Evolutionary conservation across 2,888 invertebrate species (phyloP), one percentile per base, ranked within the genome.

Genomic region (Lycia hirtaria): DNA sequence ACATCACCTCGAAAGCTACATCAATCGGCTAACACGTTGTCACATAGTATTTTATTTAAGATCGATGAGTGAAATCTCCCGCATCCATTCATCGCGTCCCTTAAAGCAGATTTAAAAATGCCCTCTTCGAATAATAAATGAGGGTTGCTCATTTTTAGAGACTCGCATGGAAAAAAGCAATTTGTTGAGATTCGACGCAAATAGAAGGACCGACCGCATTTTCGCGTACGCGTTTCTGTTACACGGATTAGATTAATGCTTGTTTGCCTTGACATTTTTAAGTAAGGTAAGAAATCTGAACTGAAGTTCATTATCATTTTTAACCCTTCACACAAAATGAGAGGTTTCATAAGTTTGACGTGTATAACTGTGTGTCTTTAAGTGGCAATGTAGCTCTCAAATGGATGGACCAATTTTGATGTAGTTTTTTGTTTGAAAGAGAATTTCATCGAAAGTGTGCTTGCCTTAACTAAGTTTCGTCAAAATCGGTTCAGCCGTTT

Each of bases 111-210:
- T 64, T 67, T 62, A 64, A 62, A 67, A 65, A 62, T 61, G 56
- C 32, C 54, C 60, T 45, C 41, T 44, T 53, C 52, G 58, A 56
- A 64, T 64, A 67, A 65, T 59, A 65, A 62, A 65, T 67, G 59
- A 64, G 51, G 56, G 60, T 60, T 47, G 38, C 55, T 62, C 56
- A 62, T 59, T 64, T 65, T 64, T 41, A 20, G 56, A 58, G 54
- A 35, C 30, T 49, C 51, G 41, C 51, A 51, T 51, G 56, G 48
- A 62, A 59, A 65, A 60, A 56, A 58, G 62, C 61, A 63, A 62
- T 66, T 63, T 64, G 55, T 60, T 33, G 44, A 44, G 45, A 48
- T 61, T 60, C 55, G 50, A 37, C 41, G 33, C 55, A 60, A 55
- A 53, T 49, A 53, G 50, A 45, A 43, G 10, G 37, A 47, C 45